Evolutionary conservation across 2,113 vertebrate species (phyloP), one percentile per base, ranked within the genome.

Genomic region (Cynoglossus semilaevis): DNA sequence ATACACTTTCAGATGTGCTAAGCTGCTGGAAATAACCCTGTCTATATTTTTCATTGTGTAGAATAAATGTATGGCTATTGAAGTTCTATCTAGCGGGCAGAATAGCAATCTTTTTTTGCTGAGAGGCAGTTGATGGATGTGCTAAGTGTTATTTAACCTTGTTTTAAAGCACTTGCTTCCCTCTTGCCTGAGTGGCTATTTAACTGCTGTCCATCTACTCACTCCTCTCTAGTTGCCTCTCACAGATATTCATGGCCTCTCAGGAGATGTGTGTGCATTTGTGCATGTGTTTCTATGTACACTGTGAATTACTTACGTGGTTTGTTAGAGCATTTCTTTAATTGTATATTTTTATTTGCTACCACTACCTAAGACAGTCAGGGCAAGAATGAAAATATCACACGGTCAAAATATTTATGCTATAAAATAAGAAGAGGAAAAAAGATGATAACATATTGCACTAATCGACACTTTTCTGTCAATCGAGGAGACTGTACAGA

Each of bases 121-220:
- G 71, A 81, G 80, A 80, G 72, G 64, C 83, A 73, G 67, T 73
- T 88, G 88, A 89, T 87, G 82, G 86, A 86, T 86, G 79, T 81
- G 82, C 78, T 87, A 85, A 90, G 88, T 89, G 86, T 86, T 90
- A 87, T 90, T 90, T 90, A 90, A 90, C 87, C 88, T 90, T 80
- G 82, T 88, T 89, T 86, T 86, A 87, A 86, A 89, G 79, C 84
- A 87, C 88, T 88, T 79, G 69, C 84, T 84, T 89, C 85, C 83
- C 81, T 85, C 82, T 81, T 76, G 64, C 68, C 81, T 86, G 86
- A 88, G 88, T 88, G 87, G 85, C 81, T 83, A 81, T 89, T 89
- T 89, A 85, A 86, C 86, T 88, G 67, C 73, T 80, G 80, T 83
- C 85, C 81, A 67, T 88, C 81, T 70, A 66, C 82, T 81, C 69